These are phyloP conservation scores for Poeciliopsis turneri DNA, from an alignment of 2,797 vertebrate species.

Conservation along the genomic window DNA sequence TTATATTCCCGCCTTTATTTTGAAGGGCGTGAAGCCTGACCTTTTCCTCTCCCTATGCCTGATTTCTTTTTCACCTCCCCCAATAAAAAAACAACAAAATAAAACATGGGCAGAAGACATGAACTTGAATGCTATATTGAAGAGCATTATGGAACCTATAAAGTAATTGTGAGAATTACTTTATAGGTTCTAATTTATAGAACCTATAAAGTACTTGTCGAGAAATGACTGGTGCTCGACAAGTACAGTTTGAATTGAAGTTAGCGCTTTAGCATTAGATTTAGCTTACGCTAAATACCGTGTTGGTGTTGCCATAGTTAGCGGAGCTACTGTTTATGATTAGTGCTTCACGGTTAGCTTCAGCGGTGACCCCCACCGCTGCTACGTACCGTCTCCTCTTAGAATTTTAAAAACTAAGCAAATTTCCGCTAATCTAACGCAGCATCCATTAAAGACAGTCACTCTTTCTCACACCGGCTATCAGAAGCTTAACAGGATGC, in stretches of 20 bases:
- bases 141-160: background rate
- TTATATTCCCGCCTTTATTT: background rate
- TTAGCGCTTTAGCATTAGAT: too few relatives aligned
- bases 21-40: too few relatives aligned
- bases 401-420: background rate
- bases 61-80: accelerated
- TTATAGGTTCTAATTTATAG: too few relatives aligned
- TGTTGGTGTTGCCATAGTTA: too few relatives aligned
- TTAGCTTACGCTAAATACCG: too few relatives aligned
- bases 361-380: too few relatives aligned
- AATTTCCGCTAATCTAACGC: background rate
- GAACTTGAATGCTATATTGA: background rate
- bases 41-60: too few relatives aligned
- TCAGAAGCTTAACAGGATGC: conserved; percentile 46
- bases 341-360: background rate
- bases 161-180: too few relatives aligned
- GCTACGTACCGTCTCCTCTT: background rate
- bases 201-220: too few relatives aligned
- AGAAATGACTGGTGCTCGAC: background rate
- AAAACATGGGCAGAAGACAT: background rate
- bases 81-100: background rate
- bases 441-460: conserved; percentile 13
- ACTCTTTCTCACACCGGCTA: conserved; percentile 13
- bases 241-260: background rate
- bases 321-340: too few relatives aligned